Conservation (phyloP, 2,888 invertebrate species). For the Nymphalis polychloros region DNA sequence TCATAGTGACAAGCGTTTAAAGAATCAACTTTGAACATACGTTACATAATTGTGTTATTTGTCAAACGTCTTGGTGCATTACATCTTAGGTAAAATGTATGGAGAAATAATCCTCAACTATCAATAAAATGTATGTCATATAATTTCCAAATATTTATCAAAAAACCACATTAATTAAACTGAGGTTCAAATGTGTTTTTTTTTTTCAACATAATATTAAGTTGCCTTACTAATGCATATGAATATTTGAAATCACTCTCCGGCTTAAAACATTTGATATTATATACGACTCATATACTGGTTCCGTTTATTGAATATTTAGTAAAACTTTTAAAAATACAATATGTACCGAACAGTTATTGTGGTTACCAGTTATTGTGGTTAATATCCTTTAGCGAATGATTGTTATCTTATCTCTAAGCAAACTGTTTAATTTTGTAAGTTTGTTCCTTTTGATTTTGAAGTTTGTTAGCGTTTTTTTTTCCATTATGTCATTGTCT, state of each 20-base stretch:
- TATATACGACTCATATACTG: neutral
- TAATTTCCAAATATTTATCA: neutral
- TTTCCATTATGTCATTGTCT: constrained; percentile 15
- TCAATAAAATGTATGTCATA: neutral
- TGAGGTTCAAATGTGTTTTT: neutral
- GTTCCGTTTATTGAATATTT: neutral
- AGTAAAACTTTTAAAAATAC: constrained; percentile 13
- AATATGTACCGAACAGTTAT: constrained; percentile 8
- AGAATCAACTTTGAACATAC: neutral
- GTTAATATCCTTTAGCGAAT: constrained; percentile 35
- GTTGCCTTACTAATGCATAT: neutral
- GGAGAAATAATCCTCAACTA: neutral
- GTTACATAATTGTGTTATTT: neutral
- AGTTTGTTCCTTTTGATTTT: constrained; percentile 40
- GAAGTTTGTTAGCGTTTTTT: constrained; percentile 36
- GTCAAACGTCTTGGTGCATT: constrained; percentile 5
- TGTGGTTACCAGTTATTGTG: constrained; percentile 36
- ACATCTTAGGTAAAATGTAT: constrained; percentile 1
- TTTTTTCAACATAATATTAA: neutral
- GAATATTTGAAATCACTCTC: neutral
- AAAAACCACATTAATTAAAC: neutral
- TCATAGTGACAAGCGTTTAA: neutral
- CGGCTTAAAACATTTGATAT: neutral
- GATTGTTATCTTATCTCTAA: constrained; percentile 40
- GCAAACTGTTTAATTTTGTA: constrained; percentile 34